Evolutionary conservation across 1,140 invertebrate genomes (phyloP).

Genomic region (Drosophila repletoides): DNA sequence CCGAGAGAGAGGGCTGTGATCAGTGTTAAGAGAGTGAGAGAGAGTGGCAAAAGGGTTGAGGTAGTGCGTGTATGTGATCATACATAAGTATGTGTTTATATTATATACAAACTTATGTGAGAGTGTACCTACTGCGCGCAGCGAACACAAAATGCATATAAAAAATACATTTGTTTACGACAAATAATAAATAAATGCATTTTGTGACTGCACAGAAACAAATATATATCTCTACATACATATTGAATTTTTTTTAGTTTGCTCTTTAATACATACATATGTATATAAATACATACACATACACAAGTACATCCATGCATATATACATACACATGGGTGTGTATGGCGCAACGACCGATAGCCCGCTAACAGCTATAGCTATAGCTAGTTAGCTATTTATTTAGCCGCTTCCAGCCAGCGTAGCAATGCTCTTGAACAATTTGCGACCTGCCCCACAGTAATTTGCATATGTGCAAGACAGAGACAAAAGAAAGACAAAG

Average conservation of each 20-base stretch:
- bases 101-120: conserved; percentile 3
- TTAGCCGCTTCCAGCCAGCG: conserved; percentile 25
- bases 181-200: conserved; percentile 51
- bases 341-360: conserved; percentile 43
- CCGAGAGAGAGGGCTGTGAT: neutral
- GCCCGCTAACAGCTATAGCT: conserved; percentile 7
- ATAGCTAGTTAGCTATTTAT: conserved; percentile 13
- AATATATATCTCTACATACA: conserved; percentile 11
- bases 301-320: neutral
- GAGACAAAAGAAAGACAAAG: conserved; percentile 4
- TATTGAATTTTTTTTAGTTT: conserved; percentile 50
- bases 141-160: conserved; percentile 16
- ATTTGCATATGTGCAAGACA: conserved; percentile 57
- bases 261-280: conserved; percentile 3
- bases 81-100: neutral
- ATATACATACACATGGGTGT: neutral
- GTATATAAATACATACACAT: neutral
- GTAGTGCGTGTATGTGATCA: conserved; percentile 1
- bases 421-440: conserved; percentile 42
- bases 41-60: conserved; percentile 30
- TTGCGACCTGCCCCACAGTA: conserved; percentile 67
- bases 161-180: conserved; percentile 53
- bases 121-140: neutral
- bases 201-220: conserved; percentile 15
- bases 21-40: neutral